Percentiles rank a stretch among this genome's conserved stretches.
Evolutionary conservation across 1,140 invertebrate species (phyloP).

Genomic region (Papilio polytes): DNA sequence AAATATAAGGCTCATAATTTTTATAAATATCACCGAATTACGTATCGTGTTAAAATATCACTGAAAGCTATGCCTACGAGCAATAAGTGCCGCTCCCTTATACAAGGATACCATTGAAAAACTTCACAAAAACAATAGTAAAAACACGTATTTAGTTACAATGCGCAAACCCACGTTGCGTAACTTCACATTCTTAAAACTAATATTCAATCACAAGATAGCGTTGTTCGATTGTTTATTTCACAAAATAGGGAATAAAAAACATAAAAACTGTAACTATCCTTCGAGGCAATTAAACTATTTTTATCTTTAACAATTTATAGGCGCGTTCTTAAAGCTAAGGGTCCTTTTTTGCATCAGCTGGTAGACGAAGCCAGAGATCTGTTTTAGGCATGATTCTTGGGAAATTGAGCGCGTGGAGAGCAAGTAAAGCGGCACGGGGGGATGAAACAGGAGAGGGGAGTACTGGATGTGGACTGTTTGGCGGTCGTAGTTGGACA

Average conservation of each 20-base stretch:
- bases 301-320: constrained; percentile 30
- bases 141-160: neutral
- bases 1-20: constrained; percentile 74
- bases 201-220: constrained; percentile 31
- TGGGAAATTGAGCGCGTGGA: constrained; percentile 71
- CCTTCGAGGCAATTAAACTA: constrained; percentile 26
- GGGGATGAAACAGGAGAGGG: constrained; percentile 63
- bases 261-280: constrained; percentile 54
- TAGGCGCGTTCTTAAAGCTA: constrained; percentile 25
- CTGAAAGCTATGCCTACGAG: constrained; percentile 60
- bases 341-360: constrained; percentile 67
- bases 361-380: constrained; percentile 63
- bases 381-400: constrained; percentile 75
- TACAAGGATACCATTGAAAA: constrained; percentile 23
- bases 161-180: no score
- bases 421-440: constrained; percentile 60
- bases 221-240: neutral
- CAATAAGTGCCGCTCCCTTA: constrained; percentile 28
- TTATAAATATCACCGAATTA: constrained; percentile 80
- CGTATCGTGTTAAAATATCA: constrained; percentile 78
- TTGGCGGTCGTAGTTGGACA: constrained; percentile 68
- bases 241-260: neutral
- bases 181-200: constrained; percentile 34
- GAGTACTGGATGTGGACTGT: constrained; percentile 50
- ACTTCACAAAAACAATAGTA: neutral